phyloP scores from a whole-genome alignment of 2,113 vertebrate species.

The Zosterops japonicus region DNA sequence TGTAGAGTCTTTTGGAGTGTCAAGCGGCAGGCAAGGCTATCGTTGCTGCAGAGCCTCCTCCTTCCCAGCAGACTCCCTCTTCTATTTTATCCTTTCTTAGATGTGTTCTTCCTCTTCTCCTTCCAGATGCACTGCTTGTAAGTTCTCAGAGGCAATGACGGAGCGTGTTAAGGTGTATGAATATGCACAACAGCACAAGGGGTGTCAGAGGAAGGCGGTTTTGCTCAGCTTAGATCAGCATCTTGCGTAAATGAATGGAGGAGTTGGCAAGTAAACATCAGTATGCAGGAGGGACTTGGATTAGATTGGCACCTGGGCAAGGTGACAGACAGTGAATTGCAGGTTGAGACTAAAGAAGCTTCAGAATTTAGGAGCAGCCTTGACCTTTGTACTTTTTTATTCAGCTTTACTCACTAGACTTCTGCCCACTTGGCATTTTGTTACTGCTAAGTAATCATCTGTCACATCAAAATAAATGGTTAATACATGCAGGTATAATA shows the following conservation, averaged over 20 bases:
- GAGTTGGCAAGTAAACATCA: background rate
- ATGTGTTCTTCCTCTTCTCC: background rate
- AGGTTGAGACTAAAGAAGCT: background rate
- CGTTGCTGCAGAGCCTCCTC: background rate
- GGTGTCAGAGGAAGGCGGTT: background rate
- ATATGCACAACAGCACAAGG: background rate
- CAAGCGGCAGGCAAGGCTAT: background rate
- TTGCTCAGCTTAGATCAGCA: background rate
- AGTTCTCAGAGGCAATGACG: background rate
- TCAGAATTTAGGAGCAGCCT: background rate
- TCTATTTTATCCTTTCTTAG: background rate
- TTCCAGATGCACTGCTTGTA: background rate
- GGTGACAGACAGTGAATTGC: background rate
- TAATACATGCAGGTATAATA: background rate
- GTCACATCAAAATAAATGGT: conserved; percentile 9
- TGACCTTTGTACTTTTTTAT: background rate
- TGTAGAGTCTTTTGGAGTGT: background rate
- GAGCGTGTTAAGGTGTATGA: background rate
- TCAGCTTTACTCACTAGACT: background rate
- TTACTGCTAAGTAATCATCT: background rate
- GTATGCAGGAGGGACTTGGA: background rate
- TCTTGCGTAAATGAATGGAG: background rate
- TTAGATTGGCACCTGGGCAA: background rate
- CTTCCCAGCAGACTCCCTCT: background rate
- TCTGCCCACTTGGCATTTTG: background rate